Base-by-base conservation (phyloP, 2,888 invertebrate species). In the Drosophila mimica region DNA sequence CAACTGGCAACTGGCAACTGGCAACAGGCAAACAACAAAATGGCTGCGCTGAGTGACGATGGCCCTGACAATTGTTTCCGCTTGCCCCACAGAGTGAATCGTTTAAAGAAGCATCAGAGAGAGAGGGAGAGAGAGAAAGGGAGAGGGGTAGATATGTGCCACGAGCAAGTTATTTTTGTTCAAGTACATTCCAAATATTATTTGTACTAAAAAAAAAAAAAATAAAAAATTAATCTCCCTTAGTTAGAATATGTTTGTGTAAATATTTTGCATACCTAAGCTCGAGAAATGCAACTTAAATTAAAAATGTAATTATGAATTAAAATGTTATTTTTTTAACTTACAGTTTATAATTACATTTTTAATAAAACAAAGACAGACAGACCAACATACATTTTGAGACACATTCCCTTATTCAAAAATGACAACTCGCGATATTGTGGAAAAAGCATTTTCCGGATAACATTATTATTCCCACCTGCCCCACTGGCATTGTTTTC, bases 11-110 rank as follows among this genome's bases (percentile, higher is more conserved):
- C 38, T 8, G 33, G 36, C 15, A 34, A 36, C 77, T 13, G 43
- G n/a, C 11, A n/a, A 40, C 38, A 4, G 33, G 36, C 15, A 34
- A 36, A 48, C 78, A 79, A 69, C 68, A 67, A 76, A 79, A 82
- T 73, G 69, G 69, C 65, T 65, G 59, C 66, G 61, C 79, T 70
- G 83, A 82, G 71, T 83, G 81, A 73, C 81, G 72, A 70, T 82
- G 65, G 63, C 59, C 64, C 87, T 80, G 83, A 86, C 89, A 89
- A 89, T 89, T 88, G 88, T 81, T 81, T 85, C 74, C 83, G 76
- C 79, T 73, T 74, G 65, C 60, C 64, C 66, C 20, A 46, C 43
- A 38, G 38, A 34, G 54, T 28, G 54, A 30, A 46, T 34, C 33
- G 34, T 40, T 46, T 20, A 15, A 31, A 20, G n/a, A 38, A 31